Percentiles rank a stretch among this genome's conserved stretches.
phyloP scores from a whole-genome alignment of 2,888 invertebrate genomes.

The Eulithis testata region DNA sequence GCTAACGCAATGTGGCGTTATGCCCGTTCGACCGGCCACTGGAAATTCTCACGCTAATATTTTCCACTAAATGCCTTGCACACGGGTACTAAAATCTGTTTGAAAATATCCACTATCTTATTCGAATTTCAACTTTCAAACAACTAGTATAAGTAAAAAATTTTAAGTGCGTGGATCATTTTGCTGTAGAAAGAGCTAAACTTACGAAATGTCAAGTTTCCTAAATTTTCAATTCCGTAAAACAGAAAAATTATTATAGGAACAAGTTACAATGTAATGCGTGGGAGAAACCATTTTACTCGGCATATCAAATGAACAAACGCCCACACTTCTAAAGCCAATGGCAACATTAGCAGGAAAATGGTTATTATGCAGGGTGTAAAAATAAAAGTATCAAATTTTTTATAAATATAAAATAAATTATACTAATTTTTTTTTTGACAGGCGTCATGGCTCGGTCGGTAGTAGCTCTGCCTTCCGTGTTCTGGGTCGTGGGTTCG shows the following conservation, averaged over 20 bases:
- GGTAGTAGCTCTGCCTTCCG: too few species aligned
- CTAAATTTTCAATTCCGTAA: neutral
- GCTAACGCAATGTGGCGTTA: constrained; percentile 10
- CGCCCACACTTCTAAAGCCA: neutral
- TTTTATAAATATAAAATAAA: too few species aligned
- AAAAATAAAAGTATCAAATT: neutral
- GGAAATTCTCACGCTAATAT: constrained; percentile 26
- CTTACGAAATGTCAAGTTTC: too few species aligned
- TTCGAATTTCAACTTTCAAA: neutral
- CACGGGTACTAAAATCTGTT: neutral
- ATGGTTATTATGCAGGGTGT: too few species aligned
- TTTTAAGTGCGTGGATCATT: neutral
- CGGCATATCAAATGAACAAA: neutral
- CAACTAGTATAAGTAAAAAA: too few species aligned
- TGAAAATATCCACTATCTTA: too few species aligned
- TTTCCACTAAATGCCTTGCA: constrained; percentile 16
- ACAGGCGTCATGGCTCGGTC: too few species aligned
- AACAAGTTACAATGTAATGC: neutral
- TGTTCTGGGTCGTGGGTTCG: too few species aligned
- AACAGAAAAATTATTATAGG: neutral
- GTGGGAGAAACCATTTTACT: constrained; percentile 6
- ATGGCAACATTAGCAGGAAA: too few species aligned
- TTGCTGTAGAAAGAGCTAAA: neutral
- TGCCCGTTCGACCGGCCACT: constrained; percentile 24
- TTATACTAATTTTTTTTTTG: too few species aligned